Percentiles rank a stretch among this genome's conserved stretches.
Conservation (phyloP, 1,140 invertebrate species). For the Mylabris phalerata region DNA sequence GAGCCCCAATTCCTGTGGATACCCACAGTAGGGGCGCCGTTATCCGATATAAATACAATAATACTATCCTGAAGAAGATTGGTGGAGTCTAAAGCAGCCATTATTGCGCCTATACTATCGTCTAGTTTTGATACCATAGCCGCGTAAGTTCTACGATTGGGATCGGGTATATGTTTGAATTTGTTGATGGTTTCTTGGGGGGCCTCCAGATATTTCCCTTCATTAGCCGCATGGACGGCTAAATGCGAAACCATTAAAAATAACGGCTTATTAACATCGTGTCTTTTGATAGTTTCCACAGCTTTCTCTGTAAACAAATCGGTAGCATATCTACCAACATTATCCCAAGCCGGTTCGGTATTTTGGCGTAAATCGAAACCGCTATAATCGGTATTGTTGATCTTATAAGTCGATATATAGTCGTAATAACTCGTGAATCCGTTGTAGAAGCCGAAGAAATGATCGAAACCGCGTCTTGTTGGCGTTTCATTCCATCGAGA, state of each 20-base stretch:
- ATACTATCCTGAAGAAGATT: slow-evolving; percentile 61
- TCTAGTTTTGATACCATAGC: slow-evolving; percentile 67
- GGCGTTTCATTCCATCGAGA: slow-evolving; percentile 55
- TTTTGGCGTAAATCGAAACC: slow-evolving; percentile 62
- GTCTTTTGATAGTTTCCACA: slow-evolving; percentile 50
- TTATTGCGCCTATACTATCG: slow-evolving; percentile 59
- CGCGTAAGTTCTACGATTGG: slow-evolving; percentile 61
- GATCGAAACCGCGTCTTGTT: slow-evolving; percentile 56
- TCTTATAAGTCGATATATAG: slow-evolving; percentile 47
- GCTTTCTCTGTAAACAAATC: slow-evolving; percentile 62
- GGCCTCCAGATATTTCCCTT: slow-evolving; percentile 52
- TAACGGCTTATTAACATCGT: slow-evolving; percentile 52
- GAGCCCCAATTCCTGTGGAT: slow-evolving; percentile 52
- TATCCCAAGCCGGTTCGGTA: slow-evolving; percentile 51
- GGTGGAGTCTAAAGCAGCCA: slow-evolving; percentile 50
- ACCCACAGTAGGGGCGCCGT: slow-evolving; percentile 49
- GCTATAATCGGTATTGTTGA: slow-evolving; percentile 49
- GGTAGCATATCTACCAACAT: slow-evolving; percentile 60
- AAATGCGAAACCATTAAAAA: slow-evolving; percentile 64
- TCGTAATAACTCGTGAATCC: slow-evolving; percentile 59
- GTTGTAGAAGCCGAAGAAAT: slow-evolving; percentile 58
- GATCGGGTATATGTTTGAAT: slow-evolving; percentile 58
- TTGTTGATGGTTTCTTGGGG: slow-evolving; percentile 55
- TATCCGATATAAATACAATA: slow-evolving; percentile 66
- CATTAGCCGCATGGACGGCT: slow-evolving; percentile 57